Conservation (phyloP, 2,113 vertebrate genomes). For the Hydropotes inermis region DNA sequence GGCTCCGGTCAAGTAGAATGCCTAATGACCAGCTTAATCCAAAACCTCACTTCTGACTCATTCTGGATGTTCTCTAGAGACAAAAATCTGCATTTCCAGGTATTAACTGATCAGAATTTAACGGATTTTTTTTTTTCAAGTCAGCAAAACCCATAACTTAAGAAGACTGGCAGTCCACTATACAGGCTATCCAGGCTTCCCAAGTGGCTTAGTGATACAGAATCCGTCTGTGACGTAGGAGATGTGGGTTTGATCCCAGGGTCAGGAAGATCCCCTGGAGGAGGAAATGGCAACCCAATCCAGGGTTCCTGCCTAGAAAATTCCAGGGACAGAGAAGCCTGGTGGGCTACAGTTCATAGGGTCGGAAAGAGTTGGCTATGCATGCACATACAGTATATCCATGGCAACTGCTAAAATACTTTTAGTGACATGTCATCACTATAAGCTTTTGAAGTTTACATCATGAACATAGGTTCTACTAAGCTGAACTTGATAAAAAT, state of each 20-base stretch:
- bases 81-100: background rate
- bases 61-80: background rate
- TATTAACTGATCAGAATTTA: background rate
- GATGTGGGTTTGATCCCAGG: background rate
- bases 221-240: background rate
- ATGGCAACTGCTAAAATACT: background rate
- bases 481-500: background rate
- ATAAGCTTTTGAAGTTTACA: background rate
- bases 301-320: background rate
- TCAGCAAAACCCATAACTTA: background rate
- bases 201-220: background rate
- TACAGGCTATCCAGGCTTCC: background rate
- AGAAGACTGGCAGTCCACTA: background rate
- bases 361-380: background rate
- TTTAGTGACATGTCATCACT: background rate
- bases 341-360: background rate
- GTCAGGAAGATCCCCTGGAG: background rate
- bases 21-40: background rate
- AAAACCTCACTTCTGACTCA: constrained; percentile 8
- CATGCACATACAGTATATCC: background rate
- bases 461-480: background rate
- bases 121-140: background rate
- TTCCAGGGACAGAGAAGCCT: background rate
- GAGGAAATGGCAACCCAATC: background rate
- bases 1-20: background rate